phyloP scores from a whole-genome alignment of 2,113 vertebrate species.

The Dasyurus viverrinus region DNA sequence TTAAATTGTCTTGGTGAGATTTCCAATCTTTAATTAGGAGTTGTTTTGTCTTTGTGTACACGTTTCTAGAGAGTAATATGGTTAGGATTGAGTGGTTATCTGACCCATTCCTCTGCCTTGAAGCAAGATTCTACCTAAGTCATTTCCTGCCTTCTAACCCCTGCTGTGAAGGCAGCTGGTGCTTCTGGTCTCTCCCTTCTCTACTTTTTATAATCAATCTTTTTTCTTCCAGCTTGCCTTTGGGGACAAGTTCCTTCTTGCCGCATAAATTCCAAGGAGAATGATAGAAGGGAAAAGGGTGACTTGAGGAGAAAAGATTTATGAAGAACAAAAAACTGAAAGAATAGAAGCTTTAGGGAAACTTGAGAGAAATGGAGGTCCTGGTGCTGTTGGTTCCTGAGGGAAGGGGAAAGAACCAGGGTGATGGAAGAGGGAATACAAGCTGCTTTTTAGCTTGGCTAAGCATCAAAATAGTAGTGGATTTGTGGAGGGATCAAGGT shows the following conservation, averaged over 20 bases:
- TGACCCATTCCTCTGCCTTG: neutral
- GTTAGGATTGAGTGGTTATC: neutral
- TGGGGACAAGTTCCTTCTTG: neutral
- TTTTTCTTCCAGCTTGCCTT: neutral
- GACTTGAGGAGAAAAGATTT: neutral
- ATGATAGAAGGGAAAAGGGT: neutral
- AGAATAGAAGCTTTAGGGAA: neutral
- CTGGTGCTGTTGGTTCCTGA: fast-evolving
- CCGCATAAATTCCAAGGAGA: neutral
- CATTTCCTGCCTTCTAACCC: neutral
- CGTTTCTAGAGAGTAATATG: neutral
- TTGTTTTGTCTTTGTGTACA: neutral
- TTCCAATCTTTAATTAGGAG: neutral
- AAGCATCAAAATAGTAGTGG: neutral
- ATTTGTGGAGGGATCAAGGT: neutral
- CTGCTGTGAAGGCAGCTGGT: neutral
- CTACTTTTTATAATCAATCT: neutral
- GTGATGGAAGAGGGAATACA: too few species aligned
- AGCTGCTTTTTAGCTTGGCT: neutral
- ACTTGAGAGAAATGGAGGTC: neutral
- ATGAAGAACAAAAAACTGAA: neutral
- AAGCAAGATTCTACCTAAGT: neutral
- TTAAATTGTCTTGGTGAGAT: neutral
- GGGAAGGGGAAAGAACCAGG: neutral
- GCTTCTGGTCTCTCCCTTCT: neutral